Conservation (phyloP, 2,888 invertebrate species). For the Stegana nigrithorax region DNA sequence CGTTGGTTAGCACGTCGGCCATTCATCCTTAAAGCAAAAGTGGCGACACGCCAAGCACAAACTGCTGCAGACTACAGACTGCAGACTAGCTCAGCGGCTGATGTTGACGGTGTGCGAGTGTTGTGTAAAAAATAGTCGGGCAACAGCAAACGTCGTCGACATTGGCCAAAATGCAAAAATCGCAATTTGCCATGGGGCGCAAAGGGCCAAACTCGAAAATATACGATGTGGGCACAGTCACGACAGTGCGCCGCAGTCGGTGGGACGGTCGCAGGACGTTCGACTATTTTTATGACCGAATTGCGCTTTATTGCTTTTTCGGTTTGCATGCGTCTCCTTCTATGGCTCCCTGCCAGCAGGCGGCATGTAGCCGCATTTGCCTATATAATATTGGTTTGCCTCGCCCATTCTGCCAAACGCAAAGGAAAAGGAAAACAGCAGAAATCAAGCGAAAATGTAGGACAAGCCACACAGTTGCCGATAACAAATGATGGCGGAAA, state of each 20-base stretch:
- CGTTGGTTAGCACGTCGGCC: conserved; percentile 37
- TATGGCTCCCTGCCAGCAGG: neutral
- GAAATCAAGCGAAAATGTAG: conserved; percentile 6
- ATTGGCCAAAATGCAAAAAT: conserved; percentile 53
- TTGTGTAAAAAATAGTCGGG: conserved; percentile 29
- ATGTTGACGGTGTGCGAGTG: neutral
- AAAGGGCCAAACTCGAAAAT: neutral
- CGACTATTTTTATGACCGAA: conserved; percentile 61
- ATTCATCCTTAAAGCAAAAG: conserved; percentile 51
- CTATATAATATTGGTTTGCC: conserved; percentile 18
- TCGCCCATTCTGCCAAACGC: conserved; percentile 29
- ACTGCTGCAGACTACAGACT: conserved; percentile 44
- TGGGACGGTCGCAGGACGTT: conserved; percentile 35
- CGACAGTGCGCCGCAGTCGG: neutral
- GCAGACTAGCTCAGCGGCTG: too few relatives aligned
- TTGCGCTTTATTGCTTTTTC: conserved; percentile 59
- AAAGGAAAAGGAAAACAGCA: neutral
- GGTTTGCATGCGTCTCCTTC: conserved; percentile 5
- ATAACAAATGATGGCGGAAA: conserved; percentile 21
- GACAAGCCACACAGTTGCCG: conserved; percentile 22
- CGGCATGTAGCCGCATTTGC: too few relatives aligned
- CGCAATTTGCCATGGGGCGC: conserved; percentile 48
- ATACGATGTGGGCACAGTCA: too few relatives aligned
- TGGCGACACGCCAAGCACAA: conserved; percentile 55
- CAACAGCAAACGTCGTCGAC: conserved; percentile 28